Evolutionary conservation across 2,797 vertebrate genomes (phyloP), one percentile per base, ranked within the genome.

Genomic region (Phyllotis vaccarum): DNA sequence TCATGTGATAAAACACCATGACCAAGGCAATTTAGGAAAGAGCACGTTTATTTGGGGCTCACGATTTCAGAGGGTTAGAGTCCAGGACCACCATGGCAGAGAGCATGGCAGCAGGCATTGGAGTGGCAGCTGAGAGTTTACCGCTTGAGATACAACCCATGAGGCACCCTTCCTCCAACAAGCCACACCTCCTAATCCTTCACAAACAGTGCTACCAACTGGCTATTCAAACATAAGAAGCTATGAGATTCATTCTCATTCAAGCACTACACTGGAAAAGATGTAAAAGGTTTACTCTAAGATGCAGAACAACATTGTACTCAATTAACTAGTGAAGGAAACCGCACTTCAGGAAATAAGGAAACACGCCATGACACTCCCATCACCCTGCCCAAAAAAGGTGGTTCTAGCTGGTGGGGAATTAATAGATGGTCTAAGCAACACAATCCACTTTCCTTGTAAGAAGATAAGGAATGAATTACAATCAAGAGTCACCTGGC

Each of bases 401-500:
- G 78, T 66, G 58, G 49, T 58, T 93, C 93, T 24, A 89, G 76
- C 29, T 68, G 87, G 43, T 16, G 49, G 10, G 13, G 22, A 72
- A 80, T 83, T 87, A 91, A 49, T 34, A 54, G 79, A 76, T 78
- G 43, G 40, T 54, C 64, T 89, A 80, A 93, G 40, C 72, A 91
- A 83, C 86, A n/a, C 0, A 3, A 79, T 74, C 76, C 34, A 58
- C 85, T 87, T 80, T 89, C 66, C 72, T n/a, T 86, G 70, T 74
- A 52, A 86, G 70, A 89, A 93, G 87, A 93, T 70, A 93, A 92
- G 78, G 56, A 85, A 86, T 37, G 16, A 83, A 78, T 74, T 95
- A 68, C 85, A 70, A 40, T 5, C 0, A 7, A 74, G 52, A 80
- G 43, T 40, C 49, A 2, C 24, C 85, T 80, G 66, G 75, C 40